Base-by-base conservation (phyloP, 2,113 vertebrate species). In the Neolamprologus variostigma region DNA sequence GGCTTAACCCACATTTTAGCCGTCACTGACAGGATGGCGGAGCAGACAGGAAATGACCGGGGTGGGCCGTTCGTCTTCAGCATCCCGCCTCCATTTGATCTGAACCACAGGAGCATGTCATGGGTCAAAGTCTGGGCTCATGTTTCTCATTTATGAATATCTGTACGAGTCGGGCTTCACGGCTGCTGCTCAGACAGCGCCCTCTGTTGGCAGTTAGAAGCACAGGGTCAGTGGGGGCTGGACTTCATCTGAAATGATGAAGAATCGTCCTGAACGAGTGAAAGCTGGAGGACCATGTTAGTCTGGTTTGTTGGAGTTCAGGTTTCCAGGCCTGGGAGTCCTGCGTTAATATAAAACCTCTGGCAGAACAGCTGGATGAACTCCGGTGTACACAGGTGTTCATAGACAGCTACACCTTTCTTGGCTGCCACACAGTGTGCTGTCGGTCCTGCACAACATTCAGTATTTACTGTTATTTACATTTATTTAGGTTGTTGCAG, bases 21-120 rank as follows among this genome's bases (percentile, higher is more conserved):
- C 2, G 1, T 73, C 1, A 26, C 13, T 45, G 8, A 40, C 9
- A 3, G 31, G 63, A 4, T 16, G 40, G 21, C 0, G 0, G 0
- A 0, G 35, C 35, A 71, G 35, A 16, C 12, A 71, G n/a, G 66
- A 66, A 8, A 37, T 66, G 61, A 31, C 2, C 54, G 4, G 0
- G 12, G 19, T n/a, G 19, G 50, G 0, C 9, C 4, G 3, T 8
- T 42, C 5, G 5, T 13, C 33, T 66, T 42, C 12, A 42, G 12
- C 21, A 23, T 23, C 61, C 61, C 1, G 4, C 63, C 35, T 37
- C 33, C 63, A 21, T 68, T 40, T 16, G 7, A 0, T 2, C 37
- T 1, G 0, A 23, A 26, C n/a, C 40, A 73, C 33, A 1, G 63
- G 19, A 21, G 63, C 7, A 2, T 40, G 63, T 37, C 31, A 3